Conservation (phyloP, 2,797 vertebrate genomes). For the Intellagama lesueurii region DNA sequence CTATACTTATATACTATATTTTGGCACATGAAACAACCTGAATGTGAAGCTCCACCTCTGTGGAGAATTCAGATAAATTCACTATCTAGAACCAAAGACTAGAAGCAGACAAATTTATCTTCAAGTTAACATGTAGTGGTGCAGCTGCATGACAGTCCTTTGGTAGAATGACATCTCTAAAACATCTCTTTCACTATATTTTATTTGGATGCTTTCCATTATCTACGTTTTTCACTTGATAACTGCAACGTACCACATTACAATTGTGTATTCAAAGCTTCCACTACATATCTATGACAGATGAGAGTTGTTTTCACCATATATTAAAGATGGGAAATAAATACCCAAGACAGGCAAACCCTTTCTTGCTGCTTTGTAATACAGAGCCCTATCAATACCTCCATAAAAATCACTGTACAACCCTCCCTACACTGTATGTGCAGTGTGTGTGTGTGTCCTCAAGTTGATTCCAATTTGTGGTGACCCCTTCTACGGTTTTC, state of each 20-base stretch:
- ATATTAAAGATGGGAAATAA: not conserved
- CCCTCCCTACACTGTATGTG: too few relatives aligned
- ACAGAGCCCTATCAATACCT: too few relatives aligned
- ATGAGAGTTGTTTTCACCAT: not conserved
- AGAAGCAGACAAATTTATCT: not conserved
- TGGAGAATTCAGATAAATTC: not conserved
- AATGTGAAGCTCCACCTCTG: too few relatives aligned
- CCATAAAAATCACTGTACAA: too few relatives aligned
- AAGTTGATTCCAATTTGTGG: too few relatives aligned
- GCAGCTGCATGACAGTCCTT: conserved; percentile 1
- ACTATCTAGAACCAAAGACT: not conserved
- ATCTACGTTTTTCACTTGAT: not conserved
- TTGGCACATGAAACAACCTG: not conserved
- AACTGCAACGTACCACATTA: not conserved
- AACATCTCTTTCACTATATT: not conserved
- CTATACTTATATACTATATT: not conserved
- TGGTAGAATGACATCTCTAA: not conserved
- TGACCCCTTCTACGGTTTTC: too few relatives aligned
- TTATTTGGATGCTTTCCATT: not conserved
- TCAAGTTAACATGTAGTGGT: not conserved
- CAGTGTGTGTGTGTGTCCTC: not conserved
- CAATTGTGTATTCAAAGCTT: not conserved
- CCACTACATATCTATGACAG: too few relatives aligned
- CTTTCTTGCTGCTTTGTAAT: not conserved
- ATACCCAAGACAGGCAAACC: too few relatives aligned